These are phyloP conservation scores for Drosophila bifasciata DNA, from an alignment of 1,140 invertebrate species.

Conservation along the genomic window DNA sequence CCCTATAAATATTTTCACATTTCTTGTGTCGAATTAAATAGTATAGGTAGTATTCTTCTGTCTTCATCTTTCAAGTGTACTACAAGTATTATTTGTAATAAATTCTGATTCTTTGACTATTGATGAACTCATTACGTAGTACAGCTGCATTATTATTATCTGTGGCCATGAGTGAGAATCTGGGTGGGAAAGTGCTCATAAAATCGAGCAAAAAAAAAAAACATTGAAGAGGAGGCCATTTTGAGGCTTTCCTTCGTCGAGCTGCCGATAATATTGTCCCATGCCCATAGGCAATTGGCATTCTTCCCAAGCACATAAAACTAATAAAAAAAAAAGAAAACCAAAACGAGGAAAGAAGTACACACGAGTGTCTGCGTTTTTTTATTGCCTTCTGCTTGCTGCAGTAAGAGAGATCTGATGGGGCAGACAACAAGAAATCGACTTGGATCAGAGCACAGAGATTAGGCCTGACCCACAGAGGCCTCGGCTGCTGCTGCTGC, in stretches of 20 bases:
- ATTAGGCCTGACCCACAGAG: slow-evolving; percentile 56
- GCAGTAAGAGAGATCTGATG: slow-evolving; percentile 28
- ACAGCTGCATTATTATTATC: not conserved
- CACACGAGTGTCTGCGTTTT: slow-evolving; percentile 28
- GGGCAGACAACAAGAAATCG: slow-evolving; percentile 32
- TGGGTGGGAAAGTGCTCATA: slow-evolving; percentile 9
- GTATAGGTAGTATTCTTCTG: not conserved
- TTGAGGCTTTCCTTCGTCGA: slow-evolving; percentile 12
- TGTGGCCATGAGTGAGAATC: not conserved
- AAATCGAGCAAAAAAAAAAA: slow-evolving; percentile 18
- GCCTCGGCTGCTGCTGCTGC: slow-evolving; percentile 13
- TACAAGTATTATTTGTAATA: not conserved
- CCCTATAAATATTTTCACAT: no score
- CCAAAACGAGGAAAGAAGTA: slow-evolving; percentile 4
- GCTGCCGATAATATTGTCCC: slow-evolving; percentile 22
- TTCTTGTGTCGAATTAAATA: slow-evolving; percentile 3
- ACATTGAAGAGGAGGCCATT: slow-evolving; percentile 3
- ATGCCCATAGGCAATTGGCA: slow-evolving; percentile 23
- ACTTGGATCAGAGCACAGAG: slow-evolving; percentile 44
- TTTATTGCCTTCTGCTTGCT: slow-evolving; percentile 38
- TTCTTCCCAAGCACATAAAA: slow-evolving; percentile 34
- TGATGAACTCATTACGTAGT: not conserved
- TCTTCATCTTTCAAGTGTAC: no score
- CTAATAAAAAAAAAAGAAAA: slow-evolving; percentile 23
- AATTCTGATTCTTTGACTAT: not conserved